Evolutionary conservation across 2,888 invertebrate genomes (phyloP), one percentile per base, ranked within the genome.

Genomic region (Callimorpha dominula): DNA sequence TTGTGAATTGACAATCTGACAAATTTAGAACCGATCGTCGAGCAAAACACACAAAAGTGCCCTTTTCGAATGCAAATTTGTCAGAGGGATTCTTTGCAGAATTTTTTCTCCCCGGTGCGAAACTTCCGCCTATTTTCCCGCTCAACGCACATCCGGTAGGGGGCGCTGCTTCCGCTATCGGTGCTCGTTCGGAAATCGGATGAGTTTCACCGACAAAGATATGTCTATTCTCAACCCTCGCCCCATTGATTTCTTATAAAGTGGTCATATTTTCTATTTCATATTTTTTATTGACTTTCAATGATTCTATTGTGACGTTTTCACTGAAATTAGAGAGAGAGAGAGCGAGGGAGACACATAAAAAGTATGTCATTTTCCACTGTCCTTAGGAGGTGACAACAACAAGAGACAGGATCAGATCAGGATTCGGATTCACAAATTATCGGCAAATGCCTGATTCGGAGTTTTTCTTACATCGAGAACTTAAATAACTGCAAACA

Each of bases 111-210:
- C 87, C 88, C 87, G 89, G 90, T 81, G 88, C 86, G 91, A 92
- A 91, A 93, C 94, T 95, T 95, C 95, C 95, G 95, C 92, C 93
- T 93, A 94, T 95, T 95, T 95, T 95, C 95, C 92, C 94, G 95
- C 93, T 94, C 93, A 90, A 89, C 93, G 94, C 94, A 91, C 93
- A 89, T 93, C 93, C 93, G 92, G 90, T 84, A 86, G 91, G 92
- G 91, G 91, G 89, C 88, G 88, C 88, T 87, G 89, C 89, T 90
- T 92, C 91, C 91, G 93, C 86, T 90, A 91, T 91, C 90, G 90
- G 92, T 85, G 86, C 88, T 85, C 90, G 90, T 91, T 91, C 92
- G 93, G 92, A 92, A 93, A 94, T 94, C 92, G 92, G 92, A 91
- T 91, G 92, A 91, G 87, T 86, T 88, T 84, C 85, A 81, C 85